Base-by-base conservation (phyloP, 2,888 invertebrate genomes). In the Xanthorhoe designata region DNA sequence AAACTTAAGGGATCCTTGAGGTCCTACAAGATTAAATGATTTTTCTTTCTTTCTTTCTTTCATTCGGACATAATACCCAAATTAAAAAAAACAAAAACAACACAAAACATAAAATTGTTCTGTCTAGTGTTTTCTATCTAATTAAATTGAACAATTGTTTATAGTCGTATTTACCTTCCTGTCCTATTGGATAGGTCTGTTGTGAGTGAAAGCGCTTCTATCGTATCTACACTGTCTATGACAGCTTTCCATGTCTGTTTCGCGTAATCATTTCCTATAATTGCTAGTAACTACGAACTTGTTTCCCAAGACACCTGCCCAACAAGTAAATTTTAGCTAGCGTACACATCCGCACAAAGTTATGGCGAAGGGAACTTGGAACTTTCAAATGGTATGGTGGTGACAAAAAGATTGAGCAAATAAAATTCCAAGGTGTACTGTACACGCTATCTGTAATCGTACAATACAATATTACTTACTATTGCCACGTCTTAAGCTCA, bases 351-450 rank as follows among this genome's bases (percentile, higher is more conserved):
- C 64, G 53, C 64, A 47, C 45, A 29, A 63, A 68, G 64, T 66
- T 50, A 53, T 15, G n/a, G 42, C 63, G 63, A 63, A 64, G 35
- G 63, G 64, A 58, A 45, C 53, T 64, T 56, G 60, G 67, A 64
- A 61, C 68, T 64, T 69, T 69, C 66, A 75, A 75, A 74, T 66
- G 47, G 47, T 60, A 71, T 66, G 47, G 47, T 60, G 70, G 61
- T 54, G 42, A 54, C 61, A 29, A 35, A 66, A 61, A 61, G 64
- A 68, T 77, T 75, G 75, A 75, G 75, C 74, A 75, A 79, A 76
- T 75, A 71, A 71, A 75, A 81, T 81, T 75, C 78, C 76, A 70
- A 17, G 58, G 70, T 64, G 59, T 62, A 55, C n/a, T n/a, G n/a
- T 68, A 75, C 68, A 75, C 68, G 62, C 51, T 68, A 62, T 65